These are phyloP conservation scores for Caenorhabditis tropicalis DNA, from an alignment of 1,140 invertebrate genomes.

Conservation along the genomic window DNA sequence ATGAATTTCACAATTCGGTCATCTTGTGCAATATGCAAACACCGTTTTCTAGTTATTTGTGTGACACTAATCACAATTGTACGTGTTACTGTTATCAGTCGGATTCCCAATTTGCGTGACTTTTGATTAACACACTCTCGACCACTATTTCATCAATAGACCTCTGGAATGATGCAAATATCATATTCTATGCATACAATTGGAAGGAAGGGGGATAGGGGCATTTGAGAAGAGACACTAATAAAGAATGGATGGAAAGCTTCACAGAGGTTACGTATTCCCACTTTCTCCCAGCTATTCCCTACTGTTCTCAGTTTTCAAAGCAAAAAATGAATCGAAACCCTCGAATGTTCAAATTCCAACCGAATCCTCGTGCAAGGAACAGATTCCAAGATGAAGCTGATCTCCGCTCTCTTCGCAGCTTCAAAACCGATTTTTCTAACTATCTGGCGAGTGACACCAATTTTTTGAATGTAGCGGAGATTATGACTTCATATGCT, in stretches of 20 bases:
- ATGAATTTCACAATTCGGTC: not conserved
- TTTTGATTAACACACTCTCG: not conserved
- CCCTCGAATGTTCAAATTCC: not conserved
- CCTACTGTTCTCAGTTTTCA: not conserved
- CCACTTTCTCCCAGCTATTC: no score
- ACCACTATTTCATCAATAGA: not conserved
- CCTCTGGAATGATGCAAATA: not conserved
- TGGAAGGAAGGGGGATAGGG: no score
- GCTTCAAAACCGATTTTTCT: conserved; percentile 45
- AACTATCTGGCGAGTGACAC: conserved; percentile 54
- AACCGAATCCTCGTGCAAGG: not conserved
- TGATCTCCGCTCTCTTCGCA: conserved; percentile 37
- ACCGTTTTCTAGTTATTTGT: not conserved
- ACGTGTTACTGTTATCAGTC: not conserved
- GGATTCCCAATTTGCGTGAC: conserved; percentile 3
- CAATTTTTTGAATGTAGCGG: conserved; percentile 48
- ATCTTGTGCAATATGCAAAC: not conserved
- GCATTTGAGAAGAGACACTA: no score
- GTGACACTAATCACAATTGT: not conserved
- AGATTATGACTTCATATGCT: conserved; percentile 37
- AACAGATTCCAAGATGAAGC: conserved; percentile 34
- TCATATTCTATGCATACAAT: not conserved
- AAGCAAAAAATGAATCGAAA: not conserved
- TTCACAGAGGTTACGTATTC: no score
- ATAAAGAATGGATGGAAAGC: no score